These are phyloP conservation scores for Venustaconcha ellipsiformis DNA, from an alignment of 1,140 invertebrate species.

Conservation along the genomic window DNA sequence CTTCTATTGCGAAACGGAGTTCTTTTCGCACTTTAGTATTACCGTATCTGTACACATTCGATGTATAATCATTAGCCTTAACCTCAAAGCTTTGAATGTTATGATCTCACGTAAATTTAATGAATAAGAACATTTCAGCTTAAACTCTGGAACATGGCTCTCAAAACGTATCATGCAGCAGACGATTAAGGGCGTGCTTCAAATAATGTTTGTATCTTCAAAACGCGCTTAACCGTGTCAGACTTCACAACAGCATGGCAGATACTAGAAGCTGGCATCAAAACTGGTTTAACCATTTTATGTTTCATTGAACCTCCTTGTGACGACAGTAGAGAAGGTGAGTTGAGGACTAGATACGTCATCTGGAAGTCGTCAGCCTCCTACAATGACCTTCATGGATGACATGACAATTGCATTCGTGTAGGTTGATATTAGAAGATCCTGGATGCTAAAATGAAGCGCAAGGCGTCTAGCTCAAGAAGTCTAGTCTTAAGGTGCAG, in stretches of 20 bases:
- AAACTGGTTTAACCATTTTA: conserved; percentile 33
- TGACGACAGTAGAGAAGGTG: conserved; percentile 20
- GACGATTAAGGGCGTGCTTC: too few species aligned
- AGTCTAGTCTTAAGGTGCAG: conserved; percentile 8
- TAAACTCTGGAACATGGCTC: too few species aligned
- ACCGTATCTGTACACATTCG: too few species aligned
- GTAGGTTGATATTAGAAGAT: conserved; percentile 8
- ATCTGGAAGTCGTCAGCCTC: conserved; percentile 1
- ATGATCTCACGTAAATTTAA: too few species aligned
- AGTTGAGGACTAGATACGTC: conserved; percentile 8
- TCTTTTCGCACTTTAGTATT: too few species aligned
- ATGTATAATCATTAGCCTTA: too few species aligned
- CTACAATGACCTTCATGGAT: conserved; percentile 23
- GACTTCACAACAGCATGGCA: conserved; percentile 30
- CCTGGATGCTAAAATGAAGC: conserved; percentile 13
- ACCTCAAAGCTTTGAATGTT: too few species aligned
- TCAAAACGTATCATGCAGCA: too few species aligned
- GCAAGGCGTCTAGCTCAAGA: conserved; percentile 15
- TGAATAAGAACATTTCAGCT: too few species aligned
- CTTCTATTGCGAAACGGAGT: too few species aligned
- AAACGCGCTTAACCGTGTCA: conserved; percentile 7
- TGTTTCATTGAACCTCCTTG: conserved; percentile 23
- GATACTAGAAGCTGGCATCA: conserved; percentile 23
- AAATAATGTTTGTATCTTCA: conserved; percentile 7
- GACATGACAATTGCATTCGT: conserved; percentile 23